Base-by-base conservation (phyloP, 2,888 invertebrate genomes). In the Apotomis betuletana region DNA sequence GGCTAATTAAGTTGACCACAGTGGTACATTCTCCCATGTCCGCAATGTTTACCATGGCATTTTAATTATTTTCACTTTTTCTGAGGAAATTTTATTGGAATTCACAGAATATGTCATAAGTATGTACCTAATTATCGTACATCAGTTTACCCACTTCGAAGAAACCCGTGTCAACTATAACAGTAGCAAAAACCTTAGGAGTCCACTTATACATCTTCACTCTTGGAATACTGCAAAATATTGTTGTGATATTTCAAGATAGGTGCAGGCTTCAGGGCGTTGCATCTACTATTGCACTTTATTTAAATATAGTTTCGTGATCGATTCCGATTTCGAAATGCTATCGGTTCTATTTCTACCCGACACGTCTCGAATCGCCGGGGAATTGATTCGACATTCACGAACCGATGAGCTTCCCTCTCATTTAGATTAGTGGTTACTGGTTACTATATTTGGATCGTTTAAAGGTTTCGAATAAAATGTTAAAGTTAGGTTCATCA, bases 321-420 rank as follows among this genome's bases (percentile, higher is more conserved):
- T 73, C 73, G 69, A 68, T 74, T 76, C 73, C 54, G 72, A 75
- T 83, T 83, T 80, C 77, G 74, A 79, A 80, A 79, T 69, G 74
- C 76, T 72, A 68, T 75, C 77, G 78, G 79, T 78, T 74, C 76
- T 76, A 79, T 76, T 73, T 70, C 78, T 74, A 82, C 81, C 75
- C 75, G 79, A 79, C 75, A 77, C 77, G 76, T 75, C 74, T 77
- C 75, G 79, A 78, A 76, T 80, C 60, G 57, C n/a, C n/a, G 83
- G 80, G 82, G 84, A 84, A 85, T 85, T 75, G 79, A 84, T 84
- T 87, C 80, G 82, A 81, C 74, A 80, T 76, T 81, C 82, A 78
- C 80, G 81, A 79, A 76, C 71, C 75, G 75, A 78, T 79, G 79
- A 83, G 82, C 83, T 80, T 85, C 82, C 83, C 83, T 86, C 85